Conservation (phyloP, 1,140 invertebrate genomes). For the Calliopsis andreniformis region DNA sequence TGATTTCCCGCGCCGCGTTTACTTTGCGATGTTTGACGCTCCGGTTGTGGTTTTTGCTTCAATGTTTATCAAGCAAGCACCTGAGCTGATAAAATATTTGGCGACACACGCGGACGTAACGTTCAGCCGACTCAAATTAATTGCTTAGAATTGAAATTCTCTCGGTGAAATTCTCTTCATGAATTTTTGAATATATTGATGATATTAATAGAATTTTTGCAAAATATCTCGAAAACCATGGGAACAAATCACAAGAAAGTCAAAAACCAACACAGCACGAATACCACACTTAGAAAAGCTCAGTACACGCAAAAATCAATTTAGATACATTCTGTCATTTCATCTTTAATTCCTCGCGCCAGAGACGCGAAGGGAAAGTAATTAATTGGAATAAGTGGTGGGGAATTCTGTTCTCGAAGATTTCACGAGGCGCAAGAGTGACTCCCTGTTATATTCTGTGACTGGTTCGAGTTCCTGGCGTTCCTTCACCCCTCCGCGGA, state of each 20-base stretch:
- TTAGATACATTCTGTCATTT: no score
- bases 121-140: no score
- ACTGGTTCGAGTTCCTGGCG: background rate
- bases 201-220: no score
- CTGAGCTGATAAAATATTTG: background rate
- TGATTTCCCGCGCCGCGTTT: background rate
- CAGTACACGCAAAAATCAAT: no score
- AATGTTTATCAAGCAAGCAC: background rate
- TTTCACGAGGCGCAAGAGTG: background rate
- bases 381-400: slow-evolving; percentile 27
- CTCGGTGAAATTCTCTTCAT: no score
- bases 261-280: no score
- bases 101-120: no score
- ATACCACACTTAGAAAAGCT: no score
- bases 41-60: background rate
- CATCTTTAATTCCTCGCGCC: background rate
- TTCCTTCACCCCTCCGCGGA: slow-evolving; percentile 9
- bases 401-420: slow-evolving; percentile 1
- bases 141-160: no score
- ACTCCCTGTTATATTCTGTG: background rate
- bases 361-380: background rate
- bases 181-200: no score
- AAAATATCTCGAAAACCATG: no score
- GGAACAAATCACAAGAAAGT: no score
- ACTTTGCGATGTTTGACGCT: background rate